Evolutionary conservation across 2,113 vertebrate species (phyloP).

Genomic region (Coracopsis vasa): DNA sequence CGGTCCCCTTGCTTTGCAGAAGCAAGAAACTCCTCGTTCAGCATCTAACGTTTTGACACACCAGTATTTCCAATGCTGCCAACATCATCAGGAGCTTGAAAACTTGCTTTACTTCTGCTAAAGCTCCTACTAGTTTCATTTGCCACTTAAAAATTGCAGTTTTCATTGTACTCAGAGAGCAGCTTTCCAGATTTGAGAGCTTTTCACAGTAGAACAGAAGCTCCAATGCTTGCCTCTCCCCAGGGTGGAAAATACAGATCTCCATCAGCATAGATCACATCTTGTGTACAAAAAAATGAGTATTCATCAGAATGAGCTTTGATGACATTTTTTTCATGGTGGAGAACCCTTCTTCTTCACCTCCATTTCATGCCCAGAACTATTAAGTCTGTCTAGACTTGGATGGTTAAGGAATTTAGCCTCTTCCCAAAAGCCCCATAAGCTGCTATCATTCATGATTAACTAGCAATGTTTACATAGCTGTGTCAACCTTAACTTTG

Average conservation of each 20-base stretch:
- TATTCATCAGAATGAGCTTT: background rate
- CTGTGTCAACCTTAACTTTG: background rate
- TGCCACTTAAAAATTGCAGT: background rate
- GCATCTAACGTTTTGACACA: background rate
- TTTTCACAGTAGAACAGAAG: background rate
- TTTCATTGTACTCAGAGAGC: background rate
- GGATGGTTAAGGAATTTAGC: background rate
- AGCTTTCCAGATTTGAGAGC: background rate
- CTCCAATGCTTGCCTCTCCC: background rate
- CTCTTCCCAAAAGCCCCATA: background rate
- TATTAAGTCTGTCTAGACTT: background rate
- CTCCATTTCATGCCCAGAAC: background rate
- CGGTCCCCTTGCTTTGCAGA: background rate
- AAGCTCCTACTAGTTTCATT: background rate
- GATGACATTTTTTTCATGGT: background rate
- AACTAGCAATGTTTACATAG: background rate
- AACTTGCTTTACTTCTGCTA: background rate
- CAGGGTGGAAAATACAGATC: background rate
- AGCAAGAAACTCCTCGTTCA: background rate
- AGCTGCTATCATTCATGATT: background rate
- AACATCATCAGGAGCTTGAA: background rate
- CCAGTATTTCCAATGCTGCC: background rate
- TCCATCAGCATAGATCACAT: rapidly evolving
- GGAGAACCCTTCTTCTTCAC: background rate
- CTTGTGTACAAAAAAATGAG: background rate